Evolutionary conservation across 2,113 vertebrate species (phyloP), one percentile per base, ranked within the genome.

Genomic region (Actinemys pallida): DNA sequence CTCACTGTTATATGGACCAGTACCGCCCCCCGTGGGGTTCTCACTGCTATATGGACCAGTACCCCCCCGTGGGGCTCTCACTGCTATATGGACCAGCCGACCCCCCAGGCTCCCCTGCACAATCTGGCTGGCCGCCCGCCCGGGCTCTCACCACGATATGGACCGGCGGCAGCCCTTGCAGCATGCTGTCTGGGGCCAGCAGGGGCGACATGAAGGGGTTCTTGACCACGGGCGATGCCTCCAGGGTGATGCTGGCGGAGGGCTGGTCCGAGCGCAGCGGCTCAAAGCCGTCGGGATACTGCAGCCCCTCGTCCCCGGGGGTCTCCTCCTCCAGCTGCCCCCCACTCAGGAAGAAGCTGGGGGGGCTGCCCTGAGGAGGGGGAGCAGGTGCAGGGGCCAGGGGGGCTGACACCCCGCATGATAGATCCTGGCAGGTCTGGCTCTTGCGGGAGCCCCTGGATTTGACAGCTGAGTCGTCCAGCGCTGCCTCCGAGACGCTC

Each of bases 201-300:
- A 99, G 97, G 0, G 98, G 99, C 5, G 98, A 98, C 96, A 99
- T 99, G 97, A 98, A 99, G 39, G 99, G 98, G 94, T 99, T 99
- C 93, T 98, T 98, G 90, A 98, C 97, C 78, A 99, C 98, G 45
- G 99, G 98, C 0, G 98, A 98, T 2, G 81, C 98, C 84, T 98
- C 93, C 72, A 99, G 31, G 52, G 86, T 98, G 97, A 99, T 98
- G 49, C 8, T 65, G 3, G 98, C 96, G 2, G 98, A 84, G 5
- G 97, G 97, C 87, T 98, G 96, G 76, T 96, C 93, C 1, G 98
- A 98, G 69, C 99, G 98, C 87, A 99, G 96, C 0, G 99, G 99
- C 93, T 98, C 98, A 92, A 99, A 99, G 22, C 98, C 99, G 25
- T 98, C 89, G 0, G 99, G 99, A 90, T 99, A 99, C 88, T 98